These are phyloP conservation scores for Orchesella flavescens DNA, from an alignment of 2,888 invertebrate genomes.

Conservation along the genomic window DNA sequence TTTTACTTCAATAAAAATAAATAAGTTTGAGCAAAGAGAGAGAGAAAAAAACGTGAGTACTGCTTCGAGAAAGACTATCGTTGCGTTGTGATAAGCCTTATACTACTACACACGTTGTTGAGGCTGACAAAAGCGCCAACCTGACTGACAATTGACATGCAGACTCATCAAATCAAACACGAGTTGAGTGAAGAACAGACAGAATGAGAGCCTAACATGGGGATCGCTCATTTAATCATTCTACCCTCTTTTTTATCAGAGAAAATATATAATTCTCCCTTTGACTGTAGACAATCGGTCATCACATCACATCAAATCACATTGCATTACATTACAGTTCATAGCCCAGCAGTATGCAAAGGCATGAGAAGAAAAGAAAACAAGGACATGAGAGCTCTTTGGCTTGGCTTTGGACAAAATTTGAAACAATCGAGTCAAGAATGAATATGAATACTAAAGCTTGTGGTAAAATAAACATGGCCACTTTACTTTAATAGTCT, in stretches of 20 bases:
- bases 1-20: not conserved
- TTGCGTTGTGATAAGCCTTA: constrained; percentile 20
- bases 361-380: constrained; percentile 15
- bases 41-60: constrained; percentile 31
- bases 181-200: constrained; percentile 45
- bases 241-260: constrained; percentile 32
- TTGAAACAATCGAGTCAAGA: constrained; percentile 42
- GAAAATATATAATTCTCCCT: constrained; percentile 40
- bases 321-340: constrained; percentile 15
- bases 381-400: constrained; percentile 27
- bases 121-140: constrained; percentile 62
- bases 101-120: constrained; percentile 61
- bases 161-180: constrained; percentile 63
- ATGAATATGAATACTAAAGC: constrained; percentile 10
- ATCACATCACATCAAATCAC: constrained; percentile 55
- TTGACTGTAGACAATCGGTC: constrained; percentile 56
- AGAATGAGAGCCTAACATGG: constrained; percentile 48
- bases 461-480: constrained; percentile 60
- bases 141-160: constrained; percentile 65
- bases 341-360: not conserved
- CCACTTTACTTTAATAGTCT: constrained; percentile 63
- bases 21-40: constrained; percentile 5
- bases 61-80: constrained; percentile 22
- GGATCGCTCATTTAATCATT: constrained; percentile 52
- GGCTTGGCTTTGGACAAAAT: constrained; percentile 9